These are phyloP conservation scores for Epizoanthus rinbou DNA, from an alignment of 92 coral and sea anemone genomes.

Conservation along the genomic window DNA sequence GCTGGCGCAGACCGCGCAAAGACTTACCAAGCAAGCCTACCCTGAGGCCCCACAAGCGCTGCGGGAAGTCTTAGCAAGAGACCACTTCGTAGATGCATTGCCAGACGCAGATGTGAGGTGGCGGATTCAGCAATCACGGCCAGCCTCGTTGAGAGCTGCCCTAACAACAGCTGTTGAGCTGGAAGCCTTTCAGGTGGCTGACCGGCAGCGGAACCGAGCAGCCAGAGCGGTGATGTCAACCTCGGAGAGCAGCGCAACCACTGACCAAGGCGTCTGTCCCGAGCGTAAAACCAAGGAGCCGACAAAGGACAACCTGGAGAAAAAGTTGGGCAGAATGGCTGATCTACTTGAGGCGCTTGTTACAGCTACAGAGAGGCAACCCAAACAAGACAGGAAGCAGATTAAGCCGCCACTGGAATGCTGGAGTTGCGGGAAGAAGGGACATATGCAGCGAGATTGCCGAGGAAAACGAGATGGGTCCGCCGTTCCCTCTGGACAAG, in stretches of 20 bases:
- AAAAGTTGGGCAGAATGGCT: background rate
- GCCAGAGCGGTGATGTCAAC: background rate
- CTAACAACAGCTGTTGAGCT: constrained; percentile 48
- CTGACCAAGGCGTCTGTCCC: background rate
- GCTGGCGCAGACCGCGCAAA: constrained; percentile 44
- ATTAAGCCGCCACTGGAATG: constrained; percentile 31
- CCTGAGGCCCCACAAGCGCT: constrained; percentile 51
- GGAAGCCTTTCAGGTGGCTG: constrained; percentile 48
- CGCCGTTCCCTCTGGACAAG: background rate
- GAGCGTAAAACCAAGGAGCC: background rate
- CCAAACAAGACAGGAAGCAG: constrained; percentile 8
- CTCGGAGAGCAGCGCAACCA: no score
- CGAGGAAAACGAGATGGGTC: background rate
- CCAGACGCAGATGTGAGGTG: constrained; percentile 51
- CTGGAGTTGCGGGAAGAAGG: constrained; percentile 39
- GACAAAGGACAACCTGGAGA: background rate
- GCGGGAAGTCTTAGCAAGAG: constrained; percentile 54
- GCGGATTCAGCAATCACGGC: constrained; percentile 53
- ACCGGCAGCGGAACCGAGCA: constrained; percentile 35
- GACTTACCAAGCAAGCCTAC: constrained; percentile 45
- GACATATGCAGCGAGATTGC: constrained; percentile 41
- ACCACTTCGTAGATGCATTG: constrained; percentile 63
- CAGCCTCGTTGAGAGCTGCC: constrained; percentile 50
- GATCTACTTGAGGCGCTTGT: background rate
- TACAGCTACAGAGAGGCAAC: background rate